These are phyloP conservation scores for Pipistrellus pipistrellus DNA, from an alignment of 2,797 vertebrate genomes.

Conservation along the genomic window DNA sequence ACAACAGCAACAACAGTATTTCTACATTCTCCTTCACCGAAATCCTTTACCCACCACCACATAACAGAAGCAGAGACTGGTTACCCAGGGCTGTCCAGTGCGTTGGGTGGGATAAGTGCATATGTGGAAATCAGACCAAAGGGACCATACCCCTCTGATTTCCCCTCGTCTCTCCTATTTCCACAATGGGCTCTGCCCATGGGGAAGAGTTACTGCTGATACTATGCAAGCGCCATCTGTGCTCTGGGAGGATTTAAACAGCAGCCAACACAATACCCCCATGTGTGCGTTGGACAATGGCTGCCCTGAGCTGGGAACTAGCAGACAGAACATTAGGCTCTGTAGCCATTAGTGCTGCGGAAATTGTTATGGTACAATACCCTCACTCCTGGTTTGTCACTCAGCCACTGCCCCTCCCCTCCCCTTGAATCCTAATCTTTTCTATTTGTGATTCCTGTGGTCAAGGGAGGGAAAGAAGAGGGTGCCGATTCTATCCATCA, in stretches of 20 bases:
- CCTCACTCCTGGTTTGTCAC: background rate
- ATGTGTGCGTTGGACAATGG: background rate
- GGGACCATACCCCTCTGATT: background rate
- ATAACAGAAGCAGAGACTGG: slow-evolving; percentile 29
- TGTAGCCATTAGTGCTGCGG: background rate
- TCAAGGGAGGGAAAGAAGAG: background rate
- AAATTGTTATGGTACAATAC: background rate
- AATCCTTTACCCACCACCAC: background rate
- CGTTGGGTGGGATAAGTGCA: background rate
- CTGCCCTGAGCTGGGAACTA: background rate
- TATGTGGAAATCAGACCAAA: slow-evolving; percentile 36
- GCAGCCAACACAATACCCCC: background rate
- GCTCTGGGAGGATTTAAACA: slow-evolving; percentile 46
- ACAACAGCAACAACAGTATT: background rate
- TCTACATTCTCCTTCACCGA: background rate
- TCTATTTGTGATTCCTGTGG: background rate
- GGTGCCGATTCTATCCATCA: background rate
- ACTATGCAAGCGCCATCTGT: slow-evolving; percentile 26
- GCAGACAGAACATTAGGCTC: background rate
- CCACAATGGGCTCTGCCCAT: background rate
- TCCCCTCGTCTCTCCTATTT: slow-evolving; percentile 36
- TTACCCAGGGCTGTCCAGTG: background rate
- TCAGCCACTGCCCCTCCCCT: background rate
- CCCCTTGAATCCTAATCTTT: background rate
- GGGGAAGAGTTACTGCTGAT: slow-evolving; percentile 29